Evolutionary conservation across 1,140 invertebrate species (phyloP).

Genomic region (Penaeus vannamei): DNA sequence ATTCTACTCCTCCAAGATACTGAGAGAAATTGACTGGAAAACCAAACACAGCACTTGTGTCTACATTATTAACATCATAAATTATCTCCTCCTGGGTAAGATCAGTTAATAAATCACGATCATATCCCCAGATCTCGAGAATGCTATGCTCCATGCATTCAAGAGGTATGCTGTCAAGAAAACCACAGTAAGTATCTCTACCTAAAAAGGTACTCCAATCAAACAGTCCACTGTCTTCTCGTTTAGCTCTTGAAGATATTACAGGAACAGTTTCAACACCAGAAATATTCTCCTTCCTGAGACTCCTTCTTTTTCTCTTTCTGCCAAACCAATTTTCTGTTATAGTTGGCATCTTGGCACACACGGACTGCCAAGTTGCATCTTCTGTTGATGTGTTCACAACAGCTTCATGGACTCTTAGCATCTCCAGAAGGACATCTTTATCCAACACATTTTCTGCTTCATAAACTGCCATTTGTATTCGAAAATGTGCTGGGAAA

Average conservation of each 20-base stretch:
- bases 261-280: background rate
- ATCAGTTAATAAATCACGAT: slow-evolving; percentile 42
- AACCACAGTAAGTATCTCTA: slow-evolving; percentile 54
- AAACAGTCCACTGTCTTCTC: slow-evolving; percentile 24
- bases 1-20: slow-evolving; percentile 77
- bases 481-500: slow-evolving; percentile 78
- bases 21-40: slow-evolving; percentile 78
- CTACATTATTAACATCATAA: slow-evolving; percentile 53
- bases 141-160: slow-evolving; percentile 66
- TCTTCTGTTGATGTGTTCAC: slow-evolving; percentile 40
- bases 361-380: slow-evolving; percentile 52
- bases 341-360: slow-evolving; percentile 61
- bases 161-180: slow-evolving; percentile 46
- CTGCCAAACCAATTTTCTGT: slow-evolving; percentile 48
- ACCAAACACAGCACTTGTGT: slow-evolving; percentile 77
- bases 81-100: slow-evolving; percentile 62
- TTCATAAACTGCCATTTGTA: slow-evolving; percentile 78
- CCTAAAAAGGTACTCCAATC: slow-evolving; percentile 48
- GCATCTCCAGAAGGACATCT: slow-evolving; percentile 73
- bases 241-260: slow-evolving; percentile 5
- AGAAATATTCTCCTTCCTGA: background rate
- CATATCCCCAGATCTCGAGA: slow-evolving; percentile 66
- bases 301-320: slow-evolving; percentile 33
- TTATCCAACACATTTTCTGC: slow-evolving; percentile 80
- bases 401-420: slow-evolving; percentile 61